Conservation (phyloP, 2,888 invertebrate genomes). For the Scelioninae gen. 1 region DNA sequence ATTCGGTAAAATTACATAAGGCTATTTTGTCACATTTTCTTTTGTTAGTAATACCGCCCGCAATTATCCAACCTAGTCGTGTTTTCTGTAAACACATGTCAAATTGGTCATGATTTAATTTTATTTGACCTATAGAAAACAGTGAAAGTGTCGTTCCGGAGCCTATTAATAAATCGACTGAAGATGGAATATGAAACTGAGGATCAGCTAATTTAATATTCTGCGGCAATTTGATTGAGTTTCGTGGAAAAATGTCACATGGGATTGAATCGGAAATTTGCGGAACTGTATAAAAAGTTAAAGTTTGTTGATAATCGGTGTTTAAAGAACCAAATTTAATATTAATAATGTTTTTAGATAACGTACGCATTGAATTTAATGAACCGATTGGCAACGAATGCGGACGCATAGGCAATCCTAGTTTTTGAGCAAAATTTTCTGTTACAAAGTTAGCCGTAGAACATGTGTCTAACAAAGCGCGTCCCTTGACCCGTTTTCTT, state of each 20-base stretch:
- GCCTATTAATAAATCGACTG: constrained; percentile 12
- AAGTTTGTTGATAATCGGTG: not conserved
- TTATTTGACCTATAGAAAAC: constrained; percentile 22
- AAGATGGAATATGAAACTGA: constrained; percentile 5
- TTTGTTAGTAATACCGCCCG: not conserved
- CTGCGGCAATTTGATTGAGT: not conserved
- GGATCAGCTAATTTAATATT: constrained; percentile 25
- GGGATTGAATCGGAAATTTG: not conserved
- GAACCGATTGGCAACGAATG: constrained; percentile 1
- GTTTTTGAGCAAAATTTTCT: not conserved
- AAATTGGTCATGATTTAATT: not conserved
- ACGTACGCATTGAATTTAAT: constrained; percentile 6
- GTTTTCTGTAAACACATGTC: constrained; percentile 16
- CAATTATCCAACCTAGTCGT: constrained; percentile 7
- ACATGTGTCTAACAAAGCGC: not conserved
- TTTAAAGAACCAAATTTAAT: constrained; percentile 4
- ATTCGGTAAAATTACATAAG: too few species aligned
- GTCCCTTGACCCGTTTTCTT: not conserved
- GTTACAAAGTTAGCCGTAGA: constrained; percentile 2
- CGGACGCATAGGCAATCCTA: constrained; percentile 4
- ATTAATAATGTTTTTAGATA: not conserved
- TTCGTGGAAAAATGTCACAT: constrained; percentile 8
- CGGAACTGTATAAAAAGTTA: constrained; percentile 7
- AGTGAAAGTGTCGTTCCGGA: constrained; percentile 12
- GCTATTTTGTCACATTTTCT: too few species aligned